Percentiles rank a stretch among this genome's conserved stretches.
Conservation (phyloP, 2,888 invertebrate genomes). For the Timandra comae region DNA sequence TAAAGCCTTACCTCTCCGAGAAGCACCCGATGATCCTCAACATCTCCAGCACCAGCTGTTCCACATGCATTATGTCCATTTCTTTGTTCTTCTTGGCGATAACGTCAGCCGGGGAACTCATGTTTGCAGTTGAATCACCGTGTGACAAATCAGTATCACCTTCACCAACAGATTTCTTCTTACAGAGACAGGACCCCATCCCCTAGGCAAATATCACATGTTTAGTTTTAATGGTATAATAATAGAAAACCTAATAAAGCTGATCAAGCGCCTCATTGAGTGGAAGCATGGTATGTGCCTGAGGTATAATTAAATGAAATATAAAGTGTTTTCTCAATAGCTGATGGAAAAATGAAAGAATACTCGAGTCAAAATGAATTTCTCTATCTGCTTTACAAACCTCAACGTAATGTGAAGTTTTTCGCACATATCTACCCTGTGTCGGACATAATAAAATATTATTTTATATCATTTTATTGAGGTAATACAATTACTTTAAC, state of each 20-base stretch:
- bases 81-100: conserved; percentile 23
- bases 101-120: neutral
- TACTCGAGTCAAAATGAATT: no score
- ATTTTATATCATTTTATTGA: no score
- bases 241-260: no score
- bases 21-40: conserved; percentile 86
- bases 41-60: conserved; percentile 87
- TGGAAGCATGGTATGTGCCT: no score
- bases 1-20: conserved; percentile 82
- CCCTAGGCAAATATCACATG: conserved; percentile 34
- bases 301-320: no score
- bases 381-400: conserved; percentile 1
- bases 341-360: no score
- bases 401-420: no score
- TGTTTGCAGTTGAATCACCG: conserved; percentile 13
- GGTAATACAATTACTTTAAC: no score
- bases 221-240: no score
- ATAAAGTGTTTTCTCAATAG: no score
- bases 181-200: conserved; percentile 89
- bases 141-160: conserved; percentile 58
- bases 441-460: no score
- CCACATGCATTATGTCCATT: conserved; percentile 71
- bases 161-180: conserved; percentile 74
- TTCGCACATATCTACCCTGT: conserved; percentile 1
- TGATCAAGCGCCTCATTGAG: no score